phyloP scores from a whole-genome alignment of 2,888 invertebrate species.

The Sceliomorpha sp. region DNA sequence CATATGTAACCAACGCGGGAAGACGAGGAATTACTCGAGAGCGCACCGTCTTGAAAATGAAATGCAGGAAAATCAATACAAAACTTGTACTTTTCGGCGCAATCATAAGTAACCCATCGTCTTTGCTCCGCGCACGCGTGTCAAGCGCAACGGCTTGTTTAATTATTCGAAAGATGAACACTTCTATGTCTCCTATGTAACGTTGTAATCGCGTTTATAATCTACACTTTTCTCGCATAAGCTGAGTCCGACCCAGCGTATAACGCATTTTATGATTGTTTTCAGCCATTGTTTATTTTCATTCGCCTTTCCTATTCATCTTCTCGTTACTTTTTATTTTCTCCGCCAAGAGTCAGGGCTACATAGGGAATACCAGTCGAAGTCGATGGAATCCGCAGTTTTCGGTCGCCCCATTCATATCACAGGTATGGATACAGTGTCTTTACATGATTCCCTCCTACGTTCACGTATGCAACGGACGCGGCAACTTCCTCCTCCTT shows the following conservation, averaged over 20 bases:
- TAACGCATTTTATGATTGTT: constrained; percentile 66
- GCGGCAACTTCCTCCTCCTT: neutral
- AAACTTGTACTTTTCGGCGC: constrained; percentile 16
- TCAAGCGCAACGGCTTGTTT: neutral
- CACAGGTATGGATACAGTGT: constrained; percentile 67
- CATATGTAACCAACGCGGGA: constrained; percentile 70
- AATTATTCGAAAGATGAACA: constrained; percentile 10
- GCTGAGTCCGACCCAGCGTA: constrained; percentile 27
- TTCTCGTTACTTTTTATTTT: too few relatives aligned
- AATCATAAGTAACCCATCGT: neutral
- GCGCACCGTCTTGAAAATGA: constrained; percentile 1
- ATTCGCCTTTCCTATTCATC: too few relatives aligned
- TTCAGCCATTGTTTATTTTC: constrained; percentile 60
- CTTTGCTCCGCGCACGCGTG: constrained; percentile 5
- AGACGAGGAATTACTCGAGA: constrained; percentile 35
- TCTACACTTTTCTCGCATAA: constrained; percentile 20
- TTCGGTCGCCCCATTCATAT: constrained; percentile 65
- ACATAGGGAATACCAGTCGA: constrained; percentile 4
- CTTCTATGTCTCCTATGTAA: constrained; percentile 7
- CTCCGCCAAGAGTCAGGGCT: constrained; percentile 27
- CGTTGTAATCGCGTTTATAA: constrained; percentile 16
- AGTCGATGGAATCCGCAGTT: constrained; percentile 23
- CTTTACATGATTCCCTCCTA: constrained; percentile 4
- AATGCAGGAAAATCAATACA: constrained; percentile 3
- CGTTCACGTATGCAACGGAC: constrained; percentile 6